Percentiles rank a stretch among this genome's conserved stretches.
These are phyloP conservation scores for Pegoplata infirma DNA, from an alignment of 2,888 invertebrate genomes.

Conservation along the genomic window DNA sequence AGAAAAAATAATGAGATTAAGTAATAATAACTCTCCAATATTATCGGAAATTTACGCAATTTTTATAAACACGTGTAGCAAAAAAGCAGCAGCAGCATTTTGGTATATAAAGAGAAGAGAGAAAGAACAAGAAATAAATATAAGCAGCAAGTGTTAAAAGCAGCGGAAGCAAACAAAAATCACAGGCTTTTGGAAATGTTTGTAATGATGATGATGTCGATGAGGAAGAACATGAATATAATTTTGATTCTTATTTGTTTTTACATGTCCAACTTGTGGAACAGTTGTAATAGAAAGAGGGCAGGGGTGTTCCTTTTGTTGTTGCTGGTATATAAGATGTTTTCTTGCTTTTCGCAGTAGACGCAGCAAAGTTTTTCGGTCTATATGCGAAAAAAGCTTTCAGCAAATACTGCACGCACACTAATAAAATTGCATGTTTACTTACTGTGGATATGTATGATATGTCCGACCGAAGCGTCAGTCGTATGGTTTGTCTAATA, in stretches of 20 bases:
- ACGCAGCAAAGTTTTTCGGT: slow-evolving; percentile 23
- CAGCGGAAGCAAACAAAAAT: slow-evolving; percentile 32
- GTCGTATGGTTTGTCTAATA: slow-evolving; percentile 10
- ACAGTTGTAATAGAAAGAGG: not conserved
- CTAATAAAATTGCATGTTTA: slow-evolving; percentile 46
- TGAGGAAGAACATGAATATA: not conserved
- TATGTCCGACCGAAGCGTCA: not conserved
- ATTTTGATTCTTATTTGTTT: not conserved
- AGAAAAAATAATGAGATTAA: slow-evolving; percentile 22
- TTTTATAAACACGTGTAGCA: slow-evolving; percentile 71
- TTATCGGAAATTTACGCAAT: slow-evolving; percentile 69
- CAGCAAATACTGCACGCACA: slow-evolving; percentile 47
- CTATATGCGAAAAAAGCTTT: slow-evolving; percentile 37
- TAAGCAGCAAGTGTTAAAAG: slow-evolving; percentile 52
- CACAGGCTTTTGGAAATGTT: not conserved
- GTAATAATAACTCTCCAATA: slow-evolving; percentile 43
- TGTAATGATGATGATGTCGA: not conserved
- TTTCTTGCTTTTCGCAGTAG: slow-evolving; percentile 16
- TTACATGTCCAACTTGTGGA: not conserved
- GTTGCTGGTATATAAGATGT: not conserved
- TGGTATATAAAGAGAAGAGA: not conserved
- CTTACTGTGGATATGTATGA: not conserved
- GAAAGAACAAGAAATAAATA: not conserved
- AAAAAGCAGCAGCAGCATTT: slow-evolving; percentile 42
- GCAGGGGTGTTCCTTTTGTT: not conserved